Percentiles rank a stretch among this genome's conserved stretches.
These are phyloP conservation scores for Parazoanthus atlanticus DNA, from an alignment of 92 coral and sea anemone species.

Conservation along the genomic window DNA sequence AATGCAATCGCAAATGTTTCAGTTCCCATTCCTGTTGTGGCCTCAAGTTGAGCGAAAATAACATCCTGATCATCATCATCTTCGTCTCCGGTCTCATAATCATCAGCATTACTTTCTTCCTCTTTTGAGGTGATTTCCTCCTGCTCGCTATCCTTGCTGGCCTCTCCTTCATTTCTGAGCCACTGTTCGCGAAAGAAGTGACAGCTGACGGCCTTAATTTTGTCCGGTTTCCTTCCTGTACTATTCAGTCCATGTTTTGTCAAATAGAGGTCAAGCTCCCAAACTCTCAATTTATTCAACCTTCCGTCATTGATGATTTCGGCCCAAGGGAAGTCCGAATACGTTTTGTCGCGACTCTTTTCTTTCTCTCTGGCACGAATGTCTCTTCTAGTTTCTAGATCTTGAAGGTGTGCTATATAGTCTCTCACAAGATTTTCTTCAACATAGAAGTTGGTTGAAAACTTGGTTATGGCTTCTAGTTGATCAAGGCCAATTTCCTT, in stretches of 20 bases:
- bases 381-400: constrained; percentile 38
- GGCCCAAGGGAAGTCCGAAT: constrained; percentile 35
- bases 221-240: constrained; percentile 45
- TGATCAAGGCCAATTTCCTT: constrained; percentile 34
- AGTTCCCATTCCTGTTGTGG: constrained; percentile 27
- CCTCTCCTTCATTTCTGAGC: constrained; percentile 28
- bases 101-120: constrained; percentile 20
- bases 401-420: constrained; percentile 43
- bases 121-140: constrained; percentile 22
- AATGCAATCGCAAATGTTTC: constrained; percentile 24
- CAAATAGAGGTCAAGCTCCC: constrained; percentile 44
- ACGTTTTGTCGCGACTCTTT: constrained; percentile 30
- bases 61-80: constrained; percentile 16
- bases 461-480: constrained; percentile 30
- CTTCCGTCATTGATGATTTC: constrained; percentile 36
- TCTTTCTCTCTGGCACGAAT: constrained; percentile 36
- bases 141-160: constrained; percentile 25
- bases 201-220: constrained; percentile 33
- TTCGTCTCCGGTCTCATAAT: constrained; percentile 23
- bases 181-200: constrained; percentile 33
- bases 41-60: constrained; percentile 26
- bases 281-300: constrained; percentile 40
- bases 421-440: constrained; percentile 42
- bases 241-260: constrained; percentile 27
- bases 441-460: constrained; percentile 40